Base-by-base conservation (phyloP, 2,888 invertebrate species). In the Icerya purchasi region DNA sequence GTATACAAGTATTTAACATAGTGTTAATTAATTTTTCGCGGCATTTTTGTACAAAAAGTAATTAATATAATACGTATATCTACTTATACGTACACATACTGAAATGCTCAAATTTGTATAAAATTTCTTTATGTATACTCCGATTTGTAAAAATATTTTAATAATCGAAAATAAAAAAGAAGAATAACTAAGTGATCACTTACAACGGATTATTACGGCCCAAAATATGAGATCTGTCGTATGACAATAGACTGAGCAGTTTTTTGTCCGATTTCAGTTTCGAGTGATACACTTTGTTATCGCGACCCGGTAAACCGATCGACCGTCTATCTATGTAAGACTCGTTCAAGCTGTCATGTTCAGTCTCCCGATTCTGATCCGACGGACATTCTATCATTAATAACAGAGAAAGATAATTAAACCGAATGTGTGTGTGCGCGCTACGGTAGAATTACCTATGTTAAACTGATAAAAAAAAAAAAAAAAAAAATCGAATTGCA, bases 201-300 rank as follows among this genome's bases (percentile, higher is more conserved):
- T 53, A 60, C 60, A 60, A 60, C 50, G 60, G 60, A 60, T 60
- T 56, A 49, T 56, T 60, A 56, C 56, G 56, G 56, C 53, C 51
- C 36, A 60, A 56, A 53, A 60, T 53, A 53, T 56, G 60, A 60
- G 60, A 60, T 60, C 60, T 50, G 22, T 64, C 54, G 53, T 56
- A 54, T 52, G 71, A 63, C 65, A 69, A 24, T 68, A 67, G 14
- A 67, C 69, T 59, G 64, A 69, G 51, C 65, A 67, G 61, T 62
- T 65, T 64, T 61, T 65, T 58, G 56, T 65, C 63, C 36, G 61
- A 63, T 52, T 65, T 64, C 19, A 65, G 54, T 59, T 65, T 65
- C 8, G 61, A 61, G 3, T 55, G 56, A 24, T 53, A 8, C 36
- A 53, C 3, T 55, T 56, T 56, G 56, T 60, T n/a, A 53, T 49